Base-by-base conservation (phyloP, 2,797 vertebrate genomes). In the Sandelia bainsii region DNA sequence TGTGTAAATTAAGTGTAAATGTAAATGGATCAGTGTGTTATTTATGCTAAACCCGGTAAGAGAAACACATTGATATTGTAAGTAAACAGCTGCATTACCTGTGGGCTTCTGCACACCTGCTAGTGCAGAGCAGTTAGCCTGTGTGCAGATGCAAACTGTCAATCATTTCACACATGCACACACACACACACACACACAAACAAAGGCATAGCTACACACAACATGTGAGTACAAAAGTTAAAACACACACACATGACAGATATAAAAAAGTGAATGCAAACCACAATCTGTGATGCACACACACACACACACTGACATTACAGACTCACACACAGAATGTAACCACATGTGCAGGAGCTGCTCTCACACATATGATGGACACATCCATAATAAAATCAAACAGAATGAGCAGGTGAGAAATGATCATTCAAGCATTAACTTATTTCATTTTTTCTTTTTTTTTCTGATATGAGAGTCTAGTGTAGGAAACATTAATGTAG, bases 81-180 rank as follows among this genome's bases (percentile, higher is more conserved):
- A 82, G 83, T 69, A 88, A 89, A 89, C 89, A 92, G 83, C 89
- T 90, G 88, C 84, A 75, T 91, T 90, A 92, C 90, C 90, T 92
- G 86, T 90, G 89, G 87, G 86, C 85, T 90, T 82, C 66, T 76
- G 84, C 86, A 81, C 89, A 93, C 90, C 91, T 92, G 91, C 90
- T 74, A 63, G 74, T 69, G 86, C 87, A 81, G 72, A 90, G 82
- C 88, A 84, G 87, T 87, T 89, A 87, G 82, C 75, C 81, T 78
- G 81, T 54, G 65, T 83, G 79, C 88, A 89, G 81, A 90, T 90
- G 89, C 82, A 90, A 90, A 83, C 88, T 92, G 91, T 86, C 91
- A 92, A 87, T 90, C 89, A 91, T 74, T 42, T 23, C 69, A 69
- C 65, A 49, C 49, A 53, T 48, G 29, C 20, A 61, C 32, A 62